Evolutionary conservation across 1,140 invertebrate genomes (phyloP), one percentile per base, ranked within the genome.

Genomic region (Apis cerana): DNA sequence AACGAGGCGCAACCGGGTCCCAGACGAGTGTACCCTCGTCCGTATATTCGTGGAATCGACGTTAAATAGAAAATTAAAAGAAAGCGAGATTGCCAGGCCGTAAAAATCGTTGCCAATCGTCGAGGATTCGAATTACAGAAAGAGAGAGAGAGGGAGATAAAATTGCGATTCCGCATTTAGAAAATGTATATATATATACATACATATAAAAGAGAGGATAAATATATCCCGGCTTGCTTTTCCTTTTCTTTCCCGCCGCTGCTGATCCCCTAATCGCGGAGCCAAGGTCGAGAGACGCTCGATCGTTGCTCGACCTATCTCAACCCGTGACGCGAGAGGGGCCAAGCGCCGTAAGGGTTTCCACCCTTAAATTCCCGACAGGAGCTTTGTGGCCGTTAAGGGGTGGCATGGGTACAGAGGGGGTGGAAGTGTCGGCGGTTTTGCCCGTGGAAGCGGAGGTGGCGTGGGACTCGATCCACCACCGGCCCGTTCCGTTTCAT

Each of bases 401-500:
- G 90, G 88, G 84, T 68, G 90, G 81, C 27, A 56, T 71, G 83
- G 81, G 76, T 80, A 64, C 70, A 65, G 80, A 75, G 84, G 85
- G 61, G 84, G 79, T 81, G 78, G 82, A 70, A 80, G 88, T 80
- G 83, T 74, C 77, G 80, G 87, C 75, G 87, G 87, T 89, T 89
- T 89, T 82, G 80, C 84, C 84, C 81, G 88, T 89, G 91, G 90
- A 87, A 87, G 85, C 64, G 87, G 84, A 88, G 86, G 88, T 88
- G 91, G 91, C 90, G 91, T 91, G 91, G 89, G 91, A 91, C 84
- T 89, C 85, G 88, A 87, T 85, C 85, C 67, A 85, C 75, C 83
- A 52, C 58, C 90, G 90, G 86, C 87, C 85, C 84, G 89, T 86
- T 89, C 90, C 92, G 90, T 92, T 93, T 93, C 93, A 92, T 93